Evolutionary conservation across 2,113 vertebrate genomes (phyloP).

Genomic region (Sisor rabdophorus): DNA sequence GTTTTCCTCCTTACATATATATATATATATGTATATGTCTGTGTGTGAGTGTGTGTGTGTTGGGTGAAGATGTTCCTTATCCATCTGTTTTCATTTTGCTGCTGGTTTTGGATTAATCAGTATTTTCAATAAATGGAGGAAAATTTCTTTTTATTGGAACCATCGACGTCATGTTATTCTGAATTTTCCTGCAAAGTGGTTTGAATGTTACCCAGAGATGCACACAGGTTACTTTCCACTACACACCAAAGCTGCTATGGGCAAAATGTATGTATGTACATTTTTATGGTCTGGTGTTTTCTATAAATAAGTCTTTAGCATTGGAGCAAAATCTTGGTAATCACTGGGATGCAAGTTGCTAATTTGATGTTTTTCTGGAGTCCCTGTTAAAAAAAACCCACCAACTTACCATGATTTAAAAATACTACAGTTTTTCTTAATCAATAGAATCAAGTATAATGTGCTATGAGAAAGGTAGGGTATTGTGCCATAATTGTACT

Average conservation of each 20-base stretch:
- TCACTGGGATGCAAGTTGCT: conserved; percentile 32
- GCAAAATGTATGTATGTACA: conserved; percentile 13
- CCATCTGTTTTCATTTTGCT: conserved; percentile 5
- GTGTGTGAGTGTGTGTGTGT: not conserved
- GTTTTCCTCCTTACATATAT: not conserved
- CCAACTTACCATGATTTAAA: conserved; percentile 57
- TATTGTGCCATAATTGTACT: conserved; percentile 68
- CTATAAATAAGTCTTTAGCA: conserved; percentile 57
- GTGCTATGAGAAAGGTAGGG: conserved; percentile 60
- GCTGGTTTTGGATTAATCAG: conserved; percentile 11
- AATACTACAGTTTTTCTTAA: conserved; percentile 56
- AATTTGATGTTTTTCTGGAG: conserved; percentile 22
- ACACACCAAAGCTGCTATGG: conserved; percentile 40
- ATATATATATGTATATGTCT: no score
- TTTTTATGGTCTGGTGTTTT: conserved; percentile 9
- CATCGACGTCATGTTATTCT: not conserved
- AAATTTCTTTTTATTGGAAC: no score
- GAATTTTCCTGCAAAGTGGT: not conserved
- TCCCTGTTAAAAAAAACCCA: conserved; percentile 48
- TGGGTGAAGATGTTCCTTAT: not conserved
- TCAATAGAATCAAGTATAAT: conserved; percentile 52
- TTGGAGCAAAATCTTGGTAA: conserved; percentile 68
- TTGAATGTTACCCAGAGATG: not conserved
- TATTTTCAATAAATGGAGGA: conserved; percentile 25
- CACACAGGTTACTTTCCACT: conserved; percentile 26